phyloP scores from a whole-genome alignment of 2,113 vertebrate genomes.

The Python bivittatus region DNA sequence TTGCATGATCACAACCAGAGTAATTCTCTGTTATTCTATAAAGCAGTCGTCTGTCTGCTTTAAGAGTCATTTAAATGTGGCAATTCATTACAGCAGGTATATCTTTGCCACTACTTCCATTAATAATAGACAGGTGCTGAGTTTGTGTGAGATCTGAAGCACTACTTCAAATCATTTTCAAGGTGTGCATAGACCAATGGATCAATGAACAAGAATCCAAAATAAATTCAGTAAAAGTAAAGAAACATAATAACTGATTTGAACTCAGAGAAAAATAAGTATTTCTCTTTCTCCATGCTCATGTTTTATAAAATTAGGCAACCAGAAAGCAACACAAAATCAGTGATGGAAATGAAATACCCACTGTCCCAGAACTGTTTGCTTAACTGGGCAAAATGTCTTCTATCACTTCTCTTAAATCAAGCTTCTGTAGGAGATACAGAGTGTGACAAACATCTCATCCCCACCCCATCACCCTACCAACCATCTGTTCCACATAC shows the following conservation, averaged over 20 bases:
- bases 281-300: no score
- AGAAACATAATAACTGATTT: neutral
- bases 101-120: neutral
- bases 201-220: neutral
- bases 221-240: neutral
- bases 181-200: neutral
- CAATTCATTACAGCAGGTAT: neutral
- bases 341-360: neutral
- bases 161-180: neutral
- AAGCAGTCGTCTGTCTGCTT: neutral
- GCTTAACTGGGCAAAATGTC: neutral
- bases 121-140: neutral
- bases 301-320: neutral
- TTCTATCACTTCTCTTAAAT: neutral
- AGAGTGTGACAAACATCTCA: neutral
- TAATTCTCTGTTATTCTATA: neutral
- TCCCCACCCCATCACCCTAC: neutral
- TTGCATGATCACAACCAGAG: neutral
- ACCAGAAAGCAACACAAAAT: neutral
- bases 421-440: neutral
- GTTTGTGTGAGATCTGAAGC: neutral
- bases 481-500: neutral
- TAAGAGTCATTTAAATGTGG: neutral
- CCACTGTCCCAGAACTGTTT: no score
- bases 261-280: neutral